Evolutionary conservation across 2,888 invertebrate species (phyloP).

Genomic region (Acrocyrtus sp.): DNA sequence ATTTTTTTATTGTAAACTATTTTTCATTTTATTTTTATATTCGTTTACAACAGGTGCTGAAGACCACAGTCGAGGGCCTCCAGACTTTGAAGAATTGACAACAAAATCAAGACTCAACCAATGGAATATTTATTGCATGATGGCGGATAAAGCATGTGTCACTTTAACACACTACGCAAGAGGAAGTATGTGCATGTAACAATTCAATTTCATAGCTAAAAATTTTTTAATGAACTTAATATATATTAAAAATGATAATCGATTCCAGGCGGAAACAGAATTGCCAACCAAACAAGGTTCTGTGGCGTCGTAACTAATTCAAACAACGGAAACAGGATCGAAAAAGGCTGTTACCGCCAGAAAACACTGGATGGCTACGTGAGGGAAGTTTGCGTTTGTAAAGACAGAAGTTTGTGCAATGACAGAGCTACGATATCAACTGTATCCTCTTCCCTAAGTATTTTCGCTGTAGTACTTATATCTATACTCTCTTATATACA

Average conservation of each 20-base stretch:
- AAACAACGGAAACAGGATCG: background rate
- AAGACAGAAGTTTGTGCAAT: conserved; percentile 14
- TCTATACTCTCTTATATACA: too few relatives aligned
- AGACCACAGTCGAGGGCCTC: too few relatives aligned
- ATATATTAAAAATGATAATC: background rate
- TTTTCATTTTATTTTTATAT: too few relatives aligned
- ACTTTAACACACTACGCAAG: conserved; percentile 26
- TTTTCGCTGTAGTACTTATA: too few relatives aligned
- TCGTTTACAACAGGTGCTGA: too few relatives aligned
- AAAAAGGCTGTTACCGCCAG: conserved; percentile 21
- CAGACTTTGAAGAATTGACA: conserved; percentile 16
- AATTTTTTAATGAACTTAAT: background rate
- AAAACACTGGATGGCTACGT: conserved; percentile 19
- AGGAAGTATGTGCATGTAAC: conserved; percentile 10
- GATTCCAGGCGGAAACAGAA: too few relatives aligned
- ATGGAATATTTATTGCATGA: conserved; percentile 32
- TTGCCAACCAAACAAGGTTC: conserved; percentile 43
- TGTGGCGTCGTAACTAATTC: conserved; percentile 39
- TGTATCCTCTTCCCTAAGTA: too few relatives aligned
- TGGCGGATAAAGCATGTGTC: conserved; percentile 28
- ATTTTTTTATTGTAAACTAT: too few relatives aligned
- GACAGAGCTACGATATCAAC: too few relatives aligned
- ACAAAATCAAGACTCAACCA: conserved; percentile 8
- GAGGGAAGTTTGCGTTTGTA: conserved; percentile 44
- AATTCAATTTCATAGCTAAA: background rate